A percentile compares a stretch with the other conserved stretches of the same genome.
phyloP scores from a whole-genome alignment of 1,140 invertebrate genomes.

The Tetragnatha versicolor region DNA sequence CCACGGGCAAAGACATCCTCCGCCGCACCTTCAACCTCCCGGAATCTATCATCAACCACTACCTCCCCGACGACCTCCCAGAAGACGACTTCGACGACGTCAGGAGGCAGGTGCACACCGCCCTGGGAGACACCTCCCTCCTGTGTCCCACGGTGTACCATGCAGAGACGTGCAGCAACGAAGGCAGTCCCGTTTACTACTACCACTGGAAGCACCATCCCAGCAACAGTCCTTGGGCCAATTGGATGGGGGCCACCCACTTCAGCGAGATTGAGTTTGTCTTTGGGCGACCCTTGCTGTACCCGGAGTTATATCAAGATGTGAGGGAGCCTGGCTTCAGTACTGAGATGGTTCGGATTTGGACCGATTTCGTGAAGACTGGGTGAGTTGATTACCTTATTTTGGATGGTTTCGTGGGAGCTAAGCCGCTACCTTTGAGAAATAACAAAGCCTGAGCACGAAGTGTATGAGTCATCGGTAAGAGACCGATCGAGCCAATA shows the following conservation, averaged over 20 bases:
- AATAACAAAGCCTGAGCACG: no score
- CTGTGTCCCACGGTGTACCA: conserved; percentile 1
- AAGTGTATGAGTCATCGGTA: no score
- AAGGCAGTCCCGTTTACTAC: conserved; percentile 45
- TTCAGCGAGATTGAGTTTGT: conserved; percentile 56
- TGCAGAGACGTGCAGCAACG: background rate
- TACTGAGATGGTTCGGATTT: conserved; percentile 40
- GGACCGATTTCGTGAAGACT: conserved; percentile 46
- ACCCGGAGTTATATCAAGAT: conserved; percentile 20
- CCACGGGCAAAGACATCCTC: no score
- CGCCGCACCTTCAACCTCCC: no score
- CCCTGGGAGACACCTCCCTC: background rate
- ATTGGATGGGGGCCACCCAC: conserved; percentile 51
- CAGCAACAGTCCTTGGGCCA: background rate
- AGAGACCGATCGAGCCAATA: no score
- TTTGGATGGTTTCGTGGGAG: no score
- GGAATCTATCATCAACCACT: background rate
- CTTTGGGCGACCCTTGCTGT: conserved; percentile 48
- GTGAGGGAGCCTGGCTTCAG: conserved; percentile 26
- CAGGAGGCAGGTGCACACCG: background rate
- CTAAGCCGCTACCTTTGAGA: no score
- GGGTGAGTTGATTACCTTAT: no score
- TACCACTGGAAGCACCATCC: conserved; percentile 52
- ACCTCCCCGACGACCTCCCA: no score
- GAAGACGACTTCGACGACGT: no score